Base-by-base conservation (phyloP, 2,888 invertebrate species). In the Amiota minor region DNA sequence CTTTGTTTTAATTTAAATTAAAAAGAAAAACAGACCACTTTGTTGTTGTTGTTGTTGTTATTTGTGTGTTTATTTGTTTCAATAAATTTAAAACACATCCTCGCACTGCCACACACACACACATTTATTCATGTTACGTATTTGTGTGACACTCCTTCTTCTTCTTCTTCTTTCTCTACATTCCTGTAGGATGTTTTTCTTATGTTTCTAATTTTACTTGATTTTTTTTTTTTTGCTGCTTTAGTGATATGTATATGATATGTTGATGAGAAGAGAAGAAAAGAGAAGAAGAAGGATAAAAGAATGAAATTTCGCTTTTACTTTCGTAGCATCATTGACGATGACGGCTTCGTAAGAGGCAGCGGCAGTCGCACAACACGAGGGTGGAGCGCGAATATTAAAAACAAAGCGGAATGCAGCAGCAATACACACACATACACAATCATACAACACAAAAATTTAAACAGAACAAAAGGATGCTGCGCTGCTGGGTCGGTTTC, bases 331-430 rank as follows among this genome's bases (percentile, higher is more conserved):
- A 23, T 23, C 62, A 23, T 59, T 35, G 35, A 35, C 35, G 35
- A 6, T 6, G 35, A 6, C 35, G 35, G 35, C 6, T 3, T 35
- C 35, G 53, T 50, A 47, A 10, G 16, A 47, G 49, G 53, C 65
- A 10, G 16, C 50, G 49, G 53, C 50, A 53, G 12, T 11, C 14
- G 23, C 9, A 49, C 9, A 67, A 12, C 50, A 35, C 45, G 49
- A 68, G 67, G 50, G 50, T 11, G 49, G 49, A 16, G 65, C 67
- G 53, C 50, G 23, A 23, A 68, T 53, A 68, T 35, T 35, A 35
- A 50, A 68, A n/a, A 59, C 59, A 9, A 18, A 68, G 50, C 16
- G 67, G 20, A 67, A 67, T 50, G 67, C 67, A 53, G 23, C 56
- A 20, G 23, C 45, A 62, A 45, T 12, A 9, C 59, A 59, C 35